A percentile compares a stretch with the other conserved stretches of the same genome.
Conservation (phyloP, 2,888 invertebrate genomes). For the Axea sp. region DNA sequence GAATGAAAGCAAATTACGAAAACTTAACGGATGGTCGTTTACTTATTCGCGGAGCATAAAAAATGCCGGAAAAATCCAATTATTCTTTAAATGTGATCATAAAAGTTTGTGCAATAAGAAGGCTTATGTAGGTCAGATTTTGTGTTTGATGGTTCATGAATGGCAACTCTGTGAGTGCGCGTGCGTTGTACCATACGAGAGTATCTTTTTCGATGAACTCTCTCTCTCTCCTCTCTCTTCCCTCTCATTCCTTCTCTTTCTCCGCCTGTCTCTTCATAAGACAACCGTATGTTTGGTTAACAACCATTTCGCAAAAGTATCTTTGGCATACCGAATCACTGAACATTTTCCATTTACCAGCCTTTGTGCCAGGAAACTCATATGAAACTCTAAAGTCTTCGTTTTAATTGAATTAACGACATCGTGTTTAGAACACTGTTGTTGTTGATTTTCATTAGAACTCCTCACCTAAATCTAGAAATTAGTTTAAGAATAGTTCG, state of each 20-base stretch:
- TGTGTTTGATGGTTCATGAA: constrained; percentile 64
- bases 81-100: constrained; percentile 30
- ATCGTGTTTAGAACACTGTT: constrained; percentile 11
- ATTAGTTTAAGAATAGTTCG: not conserved
- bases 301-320: constrained; percentile 38
- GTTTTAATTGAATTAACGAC: constrained; percentile 15
- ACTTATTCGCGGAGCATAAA: constrained; percentile 2
- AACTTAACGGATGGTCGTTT: not conserved
- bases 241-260: too few relatives aligned
- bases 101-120: constrained; percentile 41
- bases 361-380: constrained; percentile 1
- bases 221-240: too few relatives aligned
- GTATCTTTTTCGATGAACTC: constrained; percentile 70
- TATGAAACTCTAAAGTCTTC: constrained; percentile 8
- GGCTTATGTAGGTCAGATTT: constrained; percentile 17
- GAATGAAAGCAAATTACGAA: not conserved
- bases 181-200: constrained; percentile 46
- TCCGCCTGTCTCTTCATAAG: constrained; percentile 40
- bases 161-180: constrained; percentile 73
- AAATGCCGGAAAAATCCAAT: constrained; percentile 36
- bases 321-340: constrained; percentile 14
- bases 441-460: constrained; percentile 14
- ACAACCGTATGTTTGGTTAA: constrained; percentile 32
- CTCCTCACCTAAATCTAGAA: not conserved
- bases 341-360: constrained; percentile 28